Evolutionary conservation across 30 jellyfish, hydroid and myxozoan species (phyloP).

Genomic region (Aurelia aurita): DNA sequence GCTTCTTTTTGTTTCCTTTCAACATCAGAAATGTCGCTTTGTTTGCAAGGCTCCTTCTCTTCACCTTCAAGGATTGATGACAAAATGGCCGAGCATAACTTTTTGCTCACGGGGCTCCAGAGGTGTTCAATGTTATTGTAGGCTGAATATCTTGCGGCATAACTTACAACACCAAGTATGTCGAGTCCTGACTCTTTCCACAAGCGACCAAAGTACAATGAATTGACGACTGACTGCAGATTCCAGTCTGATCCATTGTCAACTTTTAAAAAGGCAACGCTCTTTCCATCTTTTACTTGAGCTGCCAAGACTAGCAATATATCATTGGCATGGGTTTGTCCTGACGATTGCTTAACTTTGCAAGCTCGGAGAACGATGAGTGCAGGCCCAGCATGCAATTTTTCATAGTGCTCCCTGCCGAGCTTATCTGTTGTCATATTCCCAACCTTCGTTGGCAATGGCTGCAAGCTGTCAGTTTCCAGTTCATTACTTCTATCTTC

Average conservation of each 20-base stretch:
- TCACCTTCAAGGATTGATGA: conserved; percentile 19
- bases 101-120: conserved; percentile 24
- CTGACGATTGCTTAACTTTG: conserved; percentile 17
- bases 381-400: conserved; percentile 29
- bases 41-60: conserved; percentile 1
- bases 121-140: conserved; percentile 3
- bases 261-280: conserved; percentile 5
- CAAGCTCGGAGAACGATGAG: conserved; percentile 5
- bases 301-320: background rate
- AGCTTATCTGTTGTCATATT: background rate
- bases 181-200: conserved; percentile 14
- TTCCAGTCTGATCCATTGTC: conserved; percentile 20
- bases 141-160: conserved; percentile 3
- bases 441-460: too few relatives aligned
- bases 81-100: background rate
- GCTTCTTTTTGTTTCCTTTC: conserved; percentile 15
- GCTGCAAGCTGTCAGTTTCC: too few relatives aligned
- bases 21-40: background rate
- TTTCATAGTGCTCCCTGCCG: background rate
- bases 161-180: conserved; percentile 17
- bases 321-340: conserved; percentile 19
- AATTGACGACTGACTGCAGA: background rate
- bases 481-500: too few relatives aligned
- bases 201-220: conserved; percentile 1
- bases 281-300: conserved; percentile 17